phyloP scores from a whole-genome alignment of 2,797 vertebrate species.

The Bovichtus diacanthus region DNA sequence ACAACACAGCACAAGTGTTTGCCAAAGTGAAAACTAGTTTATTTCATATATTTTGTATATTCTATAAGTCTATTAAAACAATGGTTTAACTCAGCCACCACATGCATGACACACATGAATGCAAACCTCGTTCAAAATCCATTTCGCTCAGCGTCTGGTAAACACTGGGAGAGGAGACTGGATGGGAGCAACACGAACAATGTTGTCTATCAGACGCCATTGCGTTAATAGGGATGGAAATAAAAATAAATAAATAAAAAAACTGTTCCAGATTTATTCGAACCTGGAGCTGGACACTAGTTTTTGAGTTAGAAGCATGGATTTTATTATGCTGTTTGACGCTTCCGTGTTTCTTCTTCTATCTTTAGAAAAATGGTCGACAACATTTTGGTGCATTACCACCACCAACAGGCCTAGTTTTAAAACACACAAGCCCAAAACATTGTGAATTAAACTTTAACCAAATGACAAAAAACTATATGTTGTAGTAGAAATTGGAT shows the following conservation, averaged over 20 bases:
- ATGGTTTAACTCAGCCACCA: not conserved
- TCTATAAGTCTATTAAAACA: not conserved
- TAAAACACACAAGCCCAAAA: not conserved
- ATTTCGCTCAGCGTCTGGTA: constrained; percentile 80
- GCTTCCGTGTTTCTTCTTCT: constrained; percentile 57
- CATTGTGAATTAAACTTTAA: not conserved
- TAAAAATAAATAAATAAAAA: not conserved
- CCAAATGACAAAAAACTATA: not conserved
- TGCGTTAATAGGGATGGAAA: not conserved
- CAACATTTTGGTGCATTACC: not conserved
- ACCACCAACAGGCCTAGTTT: constrained; percentile 18
- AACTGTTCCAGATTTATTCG: not conserved
- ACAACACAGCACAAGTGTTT: not conserved
- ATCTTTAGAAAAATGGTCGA: no score
- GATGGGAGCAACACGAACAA: constrained; percentile 72
- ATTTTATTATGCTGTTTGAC: not conserved
- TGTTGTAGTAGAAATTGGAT: not conserved
- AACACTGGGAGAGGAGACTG: constrained; percentile 59
- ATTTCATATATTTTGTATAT: not conserved
- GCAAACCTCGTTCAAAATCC: constrained; percentile 85
- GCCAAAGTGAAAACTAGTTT: not conserved
- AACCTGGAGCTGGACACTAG: not conserved
- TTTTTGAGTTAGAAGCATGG: not conserved
- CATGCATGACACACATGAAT: not conserved
- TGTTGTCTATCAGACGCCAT: constrained; percentile 65